Evolutionary conservation across 2,113 vertebrate species (phyloP).

Genomic region (Trogon surrucura): DNA sequence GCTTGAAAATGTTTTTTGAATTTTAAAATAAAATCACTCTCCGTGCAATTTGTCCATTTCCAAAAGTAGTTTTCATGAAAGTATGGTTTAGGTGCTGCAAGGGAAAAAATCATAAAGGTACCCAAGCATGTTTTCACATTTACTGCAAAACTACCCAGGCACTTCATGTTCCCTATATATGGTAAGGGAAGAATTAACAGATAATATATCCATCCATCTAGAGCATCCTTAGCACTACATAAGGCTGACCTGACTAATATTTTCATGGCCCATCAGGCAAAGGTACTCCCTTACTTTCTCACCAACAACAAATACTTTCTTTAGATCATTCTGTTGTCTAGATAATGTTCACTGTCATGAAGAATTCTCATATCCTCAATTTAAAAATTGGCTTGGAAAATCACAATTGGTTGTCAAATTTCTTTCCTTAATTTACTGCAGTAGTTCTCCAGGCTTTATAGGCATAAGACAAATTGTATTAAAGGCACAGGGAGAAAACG

Average conservation of each 20-base stretch:
- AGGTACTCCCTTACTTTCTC: not conserved
- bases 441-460: not conserved
- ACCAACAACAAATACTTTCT: not conserved
- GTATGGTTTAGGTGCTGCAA: not conserved
- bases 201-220: not conserved
- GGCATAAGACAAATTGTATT: not conserved
- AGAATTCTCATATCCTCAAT: not conserved
- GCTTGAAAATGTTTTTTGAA: not conserved
- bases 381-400: not conserved
- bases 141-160: not conserved
- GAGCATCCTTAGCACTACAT: not conserved
- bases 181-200: not conserved
- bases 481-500: not conserved
- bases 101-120: not conserved
- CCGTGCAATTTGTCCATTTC: not conserved
- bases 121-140: not conserved
- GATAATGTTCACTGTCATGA: not conserved
- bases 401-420: not conserved
- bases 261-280: not conserved
- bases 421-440: slow-evolving; percentile 2
- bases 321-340: not conserved
- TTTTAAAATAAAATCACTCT: not conserved
- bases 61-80: not conserved
- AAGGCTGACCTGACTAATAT: not conserved
- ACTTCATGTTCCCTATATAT: not conserved